These are phyloP conservation scores for Epistrophe eligans DNA, from an alignment of 2,888 invertebrate species.

Conservation along the genomic window DNA sequence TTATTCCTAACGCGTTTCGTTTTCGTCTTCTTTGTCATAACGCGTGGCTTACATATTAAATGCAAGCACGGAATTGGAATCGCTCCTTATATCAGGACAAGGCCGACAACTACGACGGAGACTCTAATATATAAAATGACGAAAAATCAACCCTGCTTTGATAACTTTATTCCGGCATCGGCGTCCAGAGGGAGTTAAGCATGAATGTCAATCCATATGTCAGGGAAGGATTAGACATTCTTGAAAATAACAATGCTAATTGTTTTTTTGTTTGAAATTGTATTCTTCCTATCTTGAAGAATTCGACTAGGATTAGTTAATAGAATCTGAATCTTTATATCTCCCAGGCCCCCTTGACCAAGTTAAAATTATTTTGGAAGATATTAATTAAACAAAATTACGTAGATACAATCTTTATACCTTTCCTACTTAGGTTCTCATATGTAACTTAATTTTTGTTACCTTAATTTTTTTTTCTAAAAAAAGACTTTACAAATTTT, in stretches of 20 bases:
- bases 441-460: too few species aligned
- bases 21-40: slow-evolving; percentile 72
- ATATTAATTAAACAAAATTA: too few species aligned
- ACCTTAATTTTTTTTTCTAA: too few species aligned
- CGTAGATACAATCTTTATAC: too few species aligned
- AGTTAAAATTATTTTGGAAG: too few species aligned
- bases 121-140: slow-evolving; percentile 34
- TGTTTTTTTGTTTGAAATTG: neutral
- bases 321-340: too few species aligned
- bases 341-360: too few species aligned
- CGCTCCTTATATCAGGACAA: slow-evolving; percentile 27
- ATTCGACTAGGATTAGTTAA: too few species aligned
- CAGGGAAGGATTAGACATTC: slow-evolving; percentile 11
- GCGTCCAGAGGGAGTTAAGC: slow-evolving; percentile 22
- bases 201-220: slow-evolving; percentile 25
- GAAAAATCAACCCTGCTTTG: slow-evolving; percentile 50
- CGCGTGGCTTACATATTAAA: slow-evolving; percentile 74
- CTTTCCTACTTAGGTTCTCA: too few species aligned
- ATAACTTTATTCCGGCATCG: slow-evolving; percentile 64
- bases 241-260: neutral
- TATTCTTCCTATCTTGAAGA: too few species aligned
- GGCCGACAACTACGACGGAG: neutral
- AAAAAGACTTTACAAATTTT: too few species aligned
- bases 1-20: slow-evolving; percentile 69
- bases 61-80: slow-evolving; percentile 72